Percentiles rank a stretch among this genome's conserved stretches.
These are phyloP conservation scores for Cherax quadricarinatus DNA, from an alignment of 1,140 invertebrate species.

Conservation along the genomic window DNA sequence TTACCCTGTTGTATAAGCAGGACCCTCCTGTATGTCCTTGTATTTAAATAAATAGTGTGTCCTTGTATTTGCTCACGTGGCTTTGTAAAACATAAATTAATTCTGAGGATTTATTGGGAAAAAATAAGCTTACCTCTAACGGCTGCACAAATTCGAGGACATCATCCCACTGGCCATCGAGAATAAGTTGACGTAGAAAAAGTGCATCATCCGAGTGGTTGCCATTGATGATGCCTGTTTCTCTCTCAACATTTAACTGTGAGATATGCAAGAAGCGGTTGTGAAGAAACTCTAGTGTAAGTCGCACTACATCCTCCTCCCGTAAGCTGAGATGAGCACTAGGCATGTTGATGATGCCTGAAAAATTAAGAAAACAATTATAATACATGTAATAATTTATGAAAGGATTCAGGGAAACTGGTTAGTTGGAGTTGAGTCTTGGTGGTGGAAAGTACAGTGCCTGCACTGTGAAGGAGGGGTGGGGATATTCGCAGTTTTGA, in stretches of 20 bases:
- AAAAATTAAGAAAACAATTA: neutral
- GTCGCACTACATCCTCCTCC: constrained; percentile 93
- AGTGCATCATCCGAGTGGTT: constrained; percentile 93
- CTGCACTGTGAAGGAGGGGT: too few relatives aligned
- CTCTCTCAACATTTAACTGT: constrained; percentile 93
- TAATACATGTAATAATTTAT: too few relatives aligned
- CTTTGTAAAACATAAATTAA: too few relatives aligned
- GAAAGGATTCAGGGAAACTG: too few relatives aligned
- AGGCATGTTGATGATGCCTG: constrained; percentile 76
- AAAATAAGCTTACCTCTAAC: constrained; percentile 80
- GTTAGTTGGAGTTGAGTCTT: too few relatives aligned
- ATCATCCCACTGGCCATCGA: constrained; percentile 99
- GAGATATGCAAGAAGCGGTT: constrained; percentile 92
- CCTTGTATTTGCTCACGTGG: too few relatives aligned
- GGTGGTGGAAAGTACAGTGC: too few relatives aligned
- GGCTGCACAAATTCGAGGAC: constrained; percentile 97
- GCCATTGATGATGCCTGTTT: constrained; percentile 96
- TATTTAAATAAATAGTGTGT: too few relatives aligned
- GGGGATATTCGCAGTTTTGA: too few relatives aligned
- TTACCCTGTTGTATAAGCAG: too few relatives aligned
- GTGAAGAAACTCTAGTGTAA: constrained; percentile 94
- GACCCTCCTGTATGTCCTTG: too few relatives aligned
- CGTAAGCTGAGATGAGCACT: constrained; percentile 88
- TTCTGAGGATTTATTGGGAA: neutral
- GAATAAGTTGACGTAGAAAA: constrained; percentile 92